phyloP scores from a whole-genome alignment of 2,113 vertebrate genomes.

The Bagarius yarrelli region DNA sequence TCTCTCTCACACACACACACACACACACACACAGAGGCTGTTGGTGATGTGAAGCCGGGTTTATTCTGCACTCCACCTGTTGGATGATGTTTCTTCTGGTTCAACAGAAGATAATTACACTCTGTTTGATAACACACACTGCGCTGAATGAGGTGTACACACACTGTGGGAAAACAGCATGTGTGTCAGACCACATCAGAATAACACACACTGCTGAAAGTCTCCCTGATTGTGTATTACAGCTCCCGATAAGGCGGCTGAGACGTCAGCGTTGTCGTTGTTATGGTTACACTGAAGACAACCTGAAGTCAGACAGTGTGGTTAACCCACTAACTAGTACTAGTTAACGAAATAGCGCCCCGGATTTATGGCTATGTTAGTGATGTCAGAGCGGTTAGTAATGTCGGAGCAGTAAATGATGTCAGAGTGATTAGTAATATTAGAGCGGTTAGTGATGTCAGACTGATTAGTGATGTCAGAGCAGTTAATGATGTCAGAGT shows the following conservation, averaged over 20 bases:
- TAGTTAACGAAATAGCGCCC: no score
- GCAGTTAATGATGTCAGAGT: no score
- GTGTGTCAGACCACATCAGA: neutral
- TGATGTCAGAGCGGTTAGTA: no score
- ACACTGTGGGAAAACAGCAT: conserved; percentile 34
- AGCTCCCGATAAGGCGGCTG: neutral
- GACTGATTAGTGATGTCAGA: no score
- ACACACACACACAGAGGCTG: neutral
- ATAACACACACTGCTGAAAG: neutral
- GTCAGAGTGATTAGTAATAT: no score
- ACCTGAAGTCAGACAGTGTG: no score
- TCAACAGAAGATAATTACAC: conserved; percentile 10
- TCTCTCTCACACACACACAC: neutral
- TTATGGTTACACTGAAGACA: neutral
- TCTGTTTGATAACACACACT: neutral
- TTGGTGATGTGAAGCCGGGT: neutral
- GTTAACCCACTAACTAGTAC: no score
- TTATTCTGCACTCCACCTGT: conserved; percentile 16
- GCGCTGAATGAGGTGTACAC: neutral
- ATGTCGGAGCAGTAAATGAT: no score
- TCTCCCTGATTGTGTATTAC: neutral
- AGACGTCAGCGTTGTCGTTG: neutral
- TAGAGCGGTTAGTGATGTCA: no score
- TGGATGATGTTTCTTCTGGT: conserved; percentile 9
- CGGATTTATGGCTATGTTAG: no score